phyloP scores from a whole-genome alignment of 2,888 invertebrate genomes.

The Caenorhabditis zanzibari region DNA sequence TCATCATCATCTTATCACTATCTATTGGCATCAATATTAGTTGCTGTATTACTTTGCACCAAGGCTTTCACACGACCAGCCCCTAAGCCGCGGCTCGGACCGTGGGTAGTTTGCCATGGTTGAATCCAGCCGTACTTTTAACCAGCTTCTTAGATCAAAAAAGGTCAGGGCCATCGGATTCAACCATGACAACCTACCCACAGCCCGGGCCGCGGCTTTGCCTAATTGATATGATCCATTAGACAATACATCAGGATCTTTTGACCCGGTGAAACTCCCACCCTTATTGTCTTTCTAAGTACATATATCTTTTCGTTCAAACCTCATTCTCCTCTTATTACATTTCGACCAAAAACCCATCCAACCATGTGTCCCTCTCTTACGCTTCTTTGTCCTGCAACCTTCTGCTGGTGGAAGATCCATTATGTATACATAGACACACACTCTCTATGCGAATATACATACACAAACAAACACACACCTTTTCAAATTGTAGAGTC shows the following conservation, averaged over 20 bases:
- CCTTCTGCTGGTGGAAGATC: constrained; percentile 38
- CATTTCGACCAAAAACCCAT: constrained; percentile 33
- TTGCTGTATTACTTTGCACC: too few relatives aligned
- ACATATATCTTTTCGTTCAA: not conserved
- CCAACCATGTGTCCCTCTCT: constrained; percentile 38
- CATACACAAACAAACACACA: constrained; percentile 48
- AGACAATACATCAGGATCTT: not conserved
- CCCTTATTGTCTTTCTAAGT: constrained; percentile 26
- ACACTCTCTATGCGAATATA: constrained; percentile 40
- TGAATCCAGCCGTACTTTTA: too few relatives aligned
- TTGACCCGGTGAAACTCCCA: constrained; percentile 8
- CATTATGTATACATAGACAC: constrained; percentile 49
- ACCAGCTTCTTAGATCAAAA: too few relatives aligned
- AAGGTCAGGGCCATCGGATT: too few relatives aligned
- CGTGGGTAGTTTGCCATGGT: too few relatives aligned
- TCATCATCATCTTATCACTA: too few relatives aligned
- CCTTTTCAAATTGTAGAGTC: constrained; percentile 48
- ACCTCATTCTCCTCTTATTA: constrained; percentile 31
- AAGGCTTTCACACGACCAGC: too few relatives aligned
- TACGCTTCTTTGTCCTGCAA: constrained; percentile 41
- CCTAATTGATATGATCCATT: too few relatives aligned
- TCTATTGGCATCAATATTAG: too few relatives aligned
- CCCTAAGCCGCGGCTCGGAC: too few relatives aligned
- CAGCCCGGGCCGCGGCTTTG: too few relatives aligned
- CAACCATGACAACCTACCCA: too few relatives aligned